Base-by-base conservation (phyloP, 2,797 vertebrate genomes). In the Cygnus olor region DNA sequence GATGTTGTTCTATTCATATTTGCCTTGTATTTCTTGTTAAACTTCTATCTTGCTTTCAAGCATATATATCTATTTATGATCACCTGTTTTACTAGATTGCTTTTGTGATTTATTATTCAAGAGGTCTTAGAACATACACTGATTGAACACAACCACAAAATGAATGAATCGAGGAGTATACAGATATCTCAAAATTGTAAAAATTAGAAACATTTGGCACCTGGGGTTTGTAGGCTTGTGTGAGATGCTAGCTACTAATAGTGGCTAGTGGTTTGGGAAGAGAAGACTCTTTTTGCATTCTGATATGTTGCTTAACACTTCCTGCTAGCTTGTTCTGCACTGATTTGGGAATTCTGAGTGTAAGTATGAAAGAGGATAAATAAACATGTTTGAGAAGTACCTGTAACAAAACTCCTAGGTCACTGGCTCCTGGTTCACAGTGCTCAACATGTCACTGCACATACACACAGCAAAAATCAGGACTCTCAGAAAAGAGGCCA, bases 361-460 rank as follows among this genome's bases (percentile, higher is more conserved):
- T 61, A 13, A 38, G 57, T 38, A 49, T 51, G 63, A 51, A 85
- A 64, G 18, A 21, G 28, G 49, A 51, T 61, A 15, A 4, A 56
- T 36, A 56, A 78, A 78, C 4, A 16, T n/a, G 3, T 61, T 15
- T 22, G 45, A 53, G 40, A 53, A 79, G 3, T 15, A 64, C 15
- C 57, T 80, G 20, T 24, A 84, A 73, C 3, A 19, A 45, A 70
- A 66, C 8, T n/a, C 28, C 6, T 51, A 36, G 69, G 9, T 6
- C 44, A 49, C 8, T 38, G 27, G 34, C 32, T 54, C 28, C 58
- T 49, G 63, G 7, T 19, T 70, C 36, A 40, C 20, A 15, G 16
- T 32, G 20, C 24, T 40, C 11, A 68, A 3, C 1, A 10, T 0
- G 0, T 36, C 19, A 24, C 16, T 68, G 38, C 9, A 34, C 7